A percentile compares a stretch with the other conserved stretches of the same genome.
phyloP scores from a whole-genome alignment of 64 coral and sea anemone species.

The Montipora cactus region DNA sequence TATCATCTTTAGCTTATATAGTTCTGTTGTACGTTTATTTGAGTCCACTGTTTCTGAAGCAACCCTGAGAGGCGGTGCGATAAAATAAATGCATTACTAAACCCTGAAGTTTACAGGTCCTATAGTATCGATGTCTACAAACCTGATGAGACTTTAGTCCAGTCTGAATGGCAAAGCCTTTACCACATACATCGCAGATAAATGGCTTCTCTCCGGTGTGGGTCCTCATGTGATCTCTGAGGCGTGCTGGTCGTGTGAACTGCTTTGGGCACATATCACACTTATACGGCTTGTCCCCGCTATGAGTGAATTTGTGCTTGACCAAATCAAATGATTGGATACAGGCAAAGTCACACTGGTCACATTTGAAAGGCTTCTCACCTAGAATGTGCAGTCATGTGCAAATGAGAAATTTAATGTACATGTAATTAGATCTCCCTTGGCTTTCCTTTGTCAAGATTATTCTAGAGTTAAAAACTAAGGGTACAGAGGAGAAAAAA shows the following conservation, averaged over 20 bases:
- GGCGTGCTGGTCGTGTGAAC: constrained; percentile 92
- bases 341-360: constrained; percentile 99
- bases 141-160: constrained; percentile 98
- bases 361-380: constrained; percentile 99
- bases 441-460: not conserved
- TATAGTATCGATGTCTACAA: not conserved
- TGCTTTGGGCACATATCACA: constrained; percentile 96
- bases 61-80: too few species aligned
- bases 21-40: too few species aligned
- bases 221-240: constrained; percentile 95
- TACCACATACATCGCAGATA: constrained; percentile 95
- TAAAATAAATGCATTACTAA: too few species aligned
- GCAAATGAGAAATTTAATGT: not conserved
- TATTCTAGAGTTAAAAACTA: too few species aligned
- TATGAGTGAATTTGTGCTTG: constrained; percentile 98
- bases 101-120: not conserved
- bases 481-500: not conserved
- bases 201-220: constrained; percentile 97
- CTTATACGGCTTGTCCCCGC: constrained; percentile 97
- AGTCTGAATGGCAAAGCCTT: constrained; percentile 97
- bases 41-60: too few species aligned
- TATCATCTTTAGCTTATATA: too few species aligned
- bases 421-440: not conserved
- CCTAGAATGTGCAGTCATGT: constrained; percentile 50
- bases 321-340: constrained; percentile 98